Conservation (phyloP, 2,797 vertebrate species). For the Ctenopoma multispine region DNA sequence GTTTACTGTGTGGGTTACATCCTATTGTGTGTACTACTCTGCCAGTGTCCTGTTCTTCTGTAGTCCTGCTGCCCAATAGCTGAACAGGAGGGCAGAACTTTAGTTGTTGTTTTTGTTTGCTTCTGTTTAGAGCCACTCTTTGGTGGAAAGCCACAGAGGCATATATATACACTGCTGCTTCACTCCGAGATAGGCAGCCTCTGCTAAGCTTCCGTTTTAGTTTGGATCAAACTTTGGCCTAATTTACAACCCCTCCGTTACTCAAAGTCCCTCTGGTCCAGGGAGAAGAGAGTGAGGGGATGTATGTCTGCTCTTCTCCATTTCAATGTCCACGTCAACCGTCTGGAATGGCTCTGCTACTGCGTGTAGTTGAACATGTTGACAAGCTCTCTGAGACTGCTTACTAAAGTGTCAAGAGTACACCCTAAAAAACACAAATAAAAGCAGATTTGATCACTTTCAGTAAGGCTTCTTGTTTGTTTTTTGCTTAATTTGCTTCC, state of each 20-base stretch:
- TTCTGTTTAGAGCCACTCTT: constrained; percentile 34
- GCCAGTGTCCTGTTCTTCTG: constrained; percentile 6
- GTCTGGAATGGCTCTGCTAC: constrained; percentile 57
- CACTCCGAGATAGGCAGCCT: constrained; percentile 11
- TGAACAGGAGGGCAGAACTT: constrained; percentile 32
- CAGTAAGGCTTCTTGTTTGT: not conserved
- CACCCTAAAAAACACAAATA: constrained; percentile 21
- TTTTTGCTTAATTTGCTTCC: not conserved
- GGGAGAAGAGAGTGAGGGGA: constrained; percentile 52
- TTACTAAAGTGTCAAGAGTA: constrained; percentile 10
- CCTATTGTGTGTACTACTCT: constrained; percentile 25
- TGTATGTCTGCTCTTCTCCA: constrained; percentile 44
- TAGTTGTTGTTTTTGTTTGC: constrained; percentile 33
- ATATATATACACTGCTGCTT: constrained; percentile 19
- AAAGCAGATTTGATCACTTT: not conserved
- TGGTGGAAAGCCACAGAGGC: constrained; percentile 45
- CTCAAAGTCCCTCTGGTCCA: constrained; percentile 35
- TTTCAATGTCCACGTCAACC: constrained; percentile 58
- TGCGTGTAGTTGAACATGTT: constrained; percentile 36
- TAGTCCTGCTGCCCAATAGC: constrained; percentile 26
- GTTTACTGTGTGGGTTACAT: constrained; percentile 1
- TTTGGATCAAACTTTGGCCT: constrained; percentile 62
- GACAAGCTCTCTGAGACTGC: constrained; percentile 26
- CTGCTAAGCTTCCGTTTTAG: constrained; percentile 55
- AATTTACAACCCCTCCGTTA: constrained; percentile 59